Percentiles rank a stretch among this genome's conserved stretches.
Conservation (phyloP, 1,140 invertebrate genomes). For the Drosophila parvula region DNA sequence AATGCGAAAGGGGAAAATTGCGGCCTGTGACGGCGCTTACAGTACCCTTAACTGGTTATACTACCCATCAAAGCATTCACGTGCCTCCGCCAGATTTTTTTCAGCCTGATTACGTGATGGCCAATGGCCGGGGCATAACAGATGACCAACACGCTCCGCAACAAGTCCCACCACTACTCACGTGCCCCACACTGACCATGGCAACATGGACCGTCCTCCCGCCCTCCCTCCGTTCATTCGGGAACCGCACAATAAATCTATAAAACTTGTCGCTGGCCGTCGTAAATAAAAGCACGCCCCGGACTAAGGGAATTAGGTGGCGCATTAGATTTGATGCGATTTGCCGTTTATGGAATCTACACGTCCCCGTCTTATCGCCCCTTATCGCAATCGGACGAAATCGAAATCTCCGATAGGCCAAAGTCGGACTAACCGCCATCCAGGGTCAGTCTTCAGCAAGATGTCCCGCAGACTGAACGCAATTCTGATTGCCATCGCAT, state of each 20-base stretch:
- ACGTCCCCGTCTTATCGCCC: constrained; percentile 28
- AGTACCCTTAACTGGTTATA: constrained; percentile 15
- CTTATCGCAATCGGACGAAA: constrained; percentile 61
- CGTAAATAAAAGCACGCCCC: constrained; percentile 62
- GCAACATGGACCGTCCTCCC: no score
- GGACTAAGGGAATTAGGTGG: constrained; percentile 38
- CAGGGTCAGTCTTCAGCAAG: constrained; percentile 52
- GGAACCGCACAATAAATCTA: constrained; percentile 54
- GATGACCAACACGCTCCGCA: constrained; percentile 27
- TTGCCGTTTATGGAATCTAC: constrained; percentile 48
- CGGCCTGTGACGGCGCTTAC: background rate
- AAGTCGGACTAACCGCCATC: constrained; percentile 3
- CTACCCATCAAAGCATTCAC: constrained; percentile 28
- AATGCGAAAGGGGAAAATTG: constrained; percentile 29
- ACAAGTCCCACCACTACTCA: constrained; percentile 40
- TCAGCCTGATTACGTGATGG: constrained; percentile 54
- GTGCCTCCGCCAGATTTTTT: constrained; percentile 37
- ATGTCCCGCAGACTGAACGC: constrained; percentile 57
- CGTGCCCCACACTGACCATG: constrained; percentile 35
- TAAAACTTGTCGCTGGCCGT: constrained; percentile 56
- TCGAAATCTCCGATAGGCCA: constrained; percentile 30
- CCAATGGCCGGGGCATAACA: background rate
- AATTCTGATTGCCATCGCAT: constrained; percentile 31
- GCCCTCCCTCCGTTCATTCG: background rate
- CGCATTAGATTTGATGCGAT: constrained; percentile 57